A percentile compares a stretch with the other conserved stretches of the same genome.
Evolutionary conservation across 2,797 vertebrate genomes (phyloP).

Genomic region (Sebastes iracundus): DNA sequence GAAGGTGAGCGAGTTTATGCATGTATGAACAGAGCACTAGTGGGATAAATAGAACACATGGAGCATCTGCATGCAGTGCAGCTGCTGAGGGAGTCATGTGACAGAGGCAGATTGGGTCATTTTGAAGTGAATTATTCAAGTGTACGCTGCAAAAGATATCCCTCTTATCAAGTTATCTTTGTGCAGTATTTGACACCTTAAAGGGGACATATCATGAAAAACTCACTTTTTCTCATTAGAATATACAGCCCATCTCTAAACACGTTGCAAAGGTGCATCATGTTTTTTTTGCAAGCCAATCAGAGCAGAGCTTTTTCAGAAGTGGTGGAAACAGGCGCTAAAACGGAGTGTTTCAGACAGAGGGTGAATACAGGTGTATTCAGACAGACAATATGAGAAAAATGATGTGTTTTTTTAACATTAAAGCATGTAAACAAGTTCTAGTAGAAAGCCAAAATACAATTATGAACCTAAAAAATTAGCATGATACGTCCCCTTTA

Average conservation of each 20-base stretch:
- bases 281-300: too few species aligned
- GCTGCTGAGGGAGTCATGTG: not conserved
- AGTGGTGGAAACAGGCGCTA: too few species aligned
- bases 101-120: not conserved
- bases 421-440: too few species aligned
- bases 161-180: not conserved
- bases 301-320: too few species aligned
- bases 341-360: too few species aligned
- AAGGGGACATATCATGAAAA: not conserved
- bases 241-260: too few species aligned
- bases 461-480: rapidly evolving
- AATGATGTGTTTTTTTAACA: rapidly evolving
- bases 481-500: too few species aligned
- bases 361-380: too few species aligned
- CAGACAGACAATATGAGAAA: too few species aligned
- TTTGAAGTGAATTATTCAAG: not conserved
- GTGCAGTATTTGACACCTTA: not conserved
- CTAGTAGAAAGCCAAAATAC: too few species aligned
- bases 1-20: slow-evolving; percentile 3
- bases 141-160: not conserved
- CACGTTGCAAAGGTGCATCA: too few species aligned
- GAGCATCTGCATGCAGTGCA: slow-evolving; percentile 5
- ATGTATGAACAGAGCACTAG: slow-evolving; percentile 13
- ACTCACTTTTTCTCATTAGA: too few species aligned
- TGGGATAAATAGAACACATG: not conserved